Base-by-base conservation (phyloP, 2,797 vertebrate species). In the Brachyalestes nurse region DNA sequence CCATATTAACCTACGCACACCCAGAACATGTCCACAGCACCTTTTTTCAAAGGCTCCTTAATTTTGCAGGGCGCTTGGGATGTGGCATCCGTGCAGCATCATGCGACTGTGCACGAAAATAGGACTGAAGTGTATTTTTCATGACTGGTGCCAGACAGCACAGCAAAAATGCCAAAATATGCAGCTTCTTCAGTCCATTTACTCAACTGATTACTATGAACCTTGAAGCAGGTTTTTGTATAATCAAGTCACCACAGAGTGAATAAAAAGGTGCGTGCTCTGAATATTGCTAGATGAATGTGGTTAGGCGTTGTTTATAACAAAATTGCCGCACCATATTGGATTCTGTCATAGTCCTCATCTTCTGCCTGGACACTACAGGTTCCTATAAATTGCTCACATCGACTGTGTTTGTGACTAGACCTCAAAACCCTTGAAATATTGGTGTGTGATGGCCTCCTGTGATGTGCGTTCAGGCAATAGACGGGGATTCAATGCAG, bases 61-160 rank as follows among this genome's bases (percentile, higher is more conserved):
- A 81, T 80, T 55, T 61, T 34, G 13, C 72, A 23, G 74, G 69
- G 64, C 53, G 28, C 65, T 72, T 21, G 55, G 64, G 55, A 75
- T 40, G n/a, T 69, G 72, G 34, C 72, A 61, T 75, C 69, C 23
- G n/a, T 34, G 34, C 53, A 38, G 23, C 13, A 13, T 40, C 64
- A 69, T 42, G 40, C 9, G 4, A 40, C 25, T 3, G n/a, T 38
- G 72, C 34, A 60, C 72, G 61, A 40, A 75, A 81, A 75, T 75
- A 75, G 66, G 42, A 10, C 42, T 61, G 55, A 62, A 51, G 25
- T 75, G 42, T 75, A 45, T 73, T 58, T 73, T 58, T 73, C 71
- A 58, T 21, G 38, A 2, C 49, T 58, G 42, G 51, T 42, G 58
- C 23, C 16, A 80, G 55, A 69, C 23, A 75, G 61, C 16, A 34